Percentiles rank a stretch among this genome's conserved stretches.
These are phyloP conservation scores for Embiotoca jacksoni DNA, from an alignment of 2,113 vertebrate species.

Conservation along the genomic window DNA sequence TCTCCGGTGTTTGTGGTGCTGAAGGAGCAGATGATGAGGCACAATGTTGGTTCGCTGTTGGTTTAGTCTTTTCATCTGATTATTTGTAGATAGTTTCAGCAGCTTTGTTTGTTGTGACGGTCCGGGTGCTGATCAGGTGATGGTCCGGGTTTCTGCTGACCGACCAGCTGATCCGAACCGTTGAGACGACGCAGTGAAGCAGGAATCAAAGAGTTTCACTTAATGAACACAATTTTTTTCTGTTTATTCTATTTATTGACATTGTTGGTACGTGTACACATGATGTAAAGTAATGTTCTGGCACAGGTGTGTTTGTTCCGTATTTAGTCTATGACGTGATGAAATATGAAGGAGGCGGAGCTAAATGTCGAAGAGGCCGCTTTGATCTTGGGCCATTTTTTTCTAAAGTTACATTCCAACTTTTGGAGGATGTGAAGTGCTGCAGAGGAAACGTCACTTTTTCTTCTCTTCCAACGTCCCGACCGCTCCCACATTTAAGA, in stretches of 20 bases:
- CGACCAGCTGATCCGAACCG: neutral
- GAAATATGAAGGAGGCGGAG: conserved; percentile 35
- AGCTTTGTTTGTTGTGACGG: neutral
- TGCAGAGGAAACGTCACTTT: conserved; percentile 22
- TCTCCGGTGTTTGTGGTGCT: too few relatives aligned
- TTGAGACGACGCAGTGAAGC: too few relatives aligned
- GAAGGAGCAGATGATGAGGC: too few relatives aligned
- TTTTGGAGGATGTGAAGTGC: conserved; percentile 44
- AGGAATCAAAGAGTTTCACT: neutral
- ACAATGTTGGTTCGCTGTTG: too few relatives aligned
- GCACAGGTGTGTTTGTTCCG: conserved; percentile 52
- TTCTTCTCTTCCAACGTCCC: conserved; percentile 4
- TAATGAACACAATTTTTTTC: conserved; percentile 33
- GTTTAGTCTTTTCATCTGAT: too few relatives aligned
- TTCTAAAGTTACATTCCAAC: conserved; percentile 67
- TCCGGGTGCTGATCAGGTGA: too few relatives aligned
- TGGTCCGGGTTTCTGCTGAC: neutral
- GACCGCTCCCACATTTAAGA: conserved; percentile 43
- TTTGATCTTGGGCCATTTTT: conserved; percentile 51
- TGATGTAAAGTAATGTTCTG: conserved; percentile 52
- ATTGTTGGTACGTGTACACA: conserved; percentile 44
- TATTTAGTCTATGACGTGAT: conserved; percentile 50
- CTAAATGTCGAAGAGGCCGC: conserved; percentile 16
- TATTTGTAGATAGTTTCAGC: too few relatives aligned
- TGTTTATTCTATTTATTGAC: conserved; percentile 58